Evolutionary conservation across 2,113 vertebrate species (phyloP).

Genomic region (Scolopax mira): DNA sequence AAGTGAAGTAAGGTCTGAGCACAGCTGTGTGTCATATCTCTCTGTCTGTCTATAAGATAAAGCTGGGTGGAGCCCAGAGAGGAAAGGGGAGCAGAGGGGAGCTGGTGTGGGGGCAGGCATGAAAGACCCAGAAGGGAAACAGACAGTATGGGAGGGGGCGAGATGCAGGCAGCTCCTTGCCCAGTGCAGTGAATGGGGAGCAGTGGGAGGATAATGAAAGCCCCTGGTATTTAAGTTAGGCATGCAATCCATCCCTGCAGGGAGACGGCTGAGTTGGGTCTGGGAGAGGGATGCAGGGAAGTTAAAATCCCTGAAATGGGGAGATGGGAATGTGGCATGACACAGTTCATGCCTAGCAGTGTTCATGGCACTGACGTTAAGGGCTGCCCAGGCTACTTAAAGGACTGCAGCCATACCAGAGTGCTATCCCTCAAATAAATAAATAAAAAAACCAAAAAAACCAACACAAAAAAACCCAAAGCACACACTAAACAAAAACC

Average conservation of each 20-base stretch:
- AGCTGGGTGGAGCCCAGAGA: conserved; percentile 3
- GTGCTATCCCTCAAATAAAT: not conserved
- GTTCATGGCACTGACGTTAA: not conserved
- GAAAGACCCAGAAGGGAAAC: not conserved
- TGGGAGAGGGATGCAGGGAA: not conserved
- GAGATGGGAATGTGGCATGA: not conserved
- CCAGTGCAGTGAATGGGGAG: not conserved
- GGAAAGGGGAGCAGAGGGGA: not conserved
- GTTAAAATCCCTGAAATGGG: not conserved
- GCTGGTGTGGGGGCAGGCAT: not conserved
- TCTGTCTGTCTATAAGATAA: not conserved
- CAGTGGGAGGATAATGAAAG: not conserved
- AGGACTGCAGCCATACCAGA: not conserved
- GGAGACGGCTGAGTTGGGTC: not conserved
- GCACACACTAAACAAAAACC: too few species aligned
- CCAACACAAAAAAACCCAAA: too few species aligned
- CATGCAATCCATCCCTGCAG: not conserved
- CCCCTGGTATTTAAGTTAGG: not conserved
- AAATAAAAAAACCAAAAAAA: too few species aligned
- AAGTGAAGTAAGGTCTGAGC: not conserved
- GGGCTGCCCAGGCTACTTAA: not conserved
- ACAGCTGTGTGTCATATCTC: not conserved
- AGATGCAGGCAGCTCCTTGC: not conserved
- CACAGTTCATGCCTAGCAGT: not conserved
- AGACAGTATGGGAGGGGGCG: accelerated